Conservation (phyloP, 1,140 invertebrate species). For the Vanessa atalanta region DNA sequence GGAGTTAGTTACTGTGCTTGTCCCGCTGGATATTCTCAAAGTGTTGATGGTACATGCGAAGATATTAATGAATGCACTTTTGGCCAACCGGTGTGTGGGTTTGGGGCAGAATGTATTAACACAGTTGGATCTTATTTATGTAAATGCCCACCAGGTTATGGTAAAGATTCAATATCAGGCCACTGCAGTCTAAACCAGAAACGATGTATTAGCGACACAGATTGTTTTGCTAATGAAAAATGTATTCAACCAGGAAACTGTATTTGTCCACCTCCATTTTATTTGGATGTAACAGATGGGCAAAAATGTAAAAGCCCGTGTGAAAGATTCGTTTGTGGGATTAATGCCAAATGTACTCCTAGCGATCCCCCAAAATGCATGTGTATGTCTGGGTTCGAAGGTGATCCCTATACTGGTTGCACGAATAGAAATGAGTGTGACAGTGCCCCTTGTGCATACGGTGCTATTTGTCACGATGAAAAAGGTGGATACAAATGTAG, state of each 20-base stretch:
- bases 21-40: conserved; percentile 89
- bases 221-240: conserved; percentile 93
- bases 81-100: conserved; percentile 88
- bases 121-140: conserved; percentile 89
- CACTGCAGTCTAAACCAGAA: conserved; percentile 90
- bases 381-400: conserved; percentile 91
- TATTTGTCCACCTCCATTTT: conserved; percentile 93
- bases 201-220: conserved; percentile 88
- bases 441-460: conserved; percentile 90
- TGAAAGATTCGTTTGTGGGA: conserved; percentile 92
- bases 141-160: conserved; percentile 88
- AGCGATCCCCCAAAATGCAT: conserved; percentile 93
- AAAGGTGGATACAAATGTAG: conserved; percentile 92
- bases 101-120: conserved; percentile 92
- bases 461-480: conserved; percentile 92
- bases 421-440: conserved; percentile 91
- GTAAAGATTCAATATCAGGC: conserved; percentile 84
- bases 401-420: conserved; percentile 91
- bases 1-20: conserved; percentile 94
- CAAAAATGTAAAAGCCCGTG: conserved; percentile 95
- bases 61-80: conserved; percentile 92
- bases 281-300: conserved; percentile 88
- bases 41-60: conserved; percentile 88
- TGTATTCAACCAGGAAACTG: conserved; percentile 95
- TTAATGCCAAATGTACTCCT: conserved; percentile 95